Conservation (phyloP, 2,888 invertebrate species). For the Phalera bucephala region DNA sequence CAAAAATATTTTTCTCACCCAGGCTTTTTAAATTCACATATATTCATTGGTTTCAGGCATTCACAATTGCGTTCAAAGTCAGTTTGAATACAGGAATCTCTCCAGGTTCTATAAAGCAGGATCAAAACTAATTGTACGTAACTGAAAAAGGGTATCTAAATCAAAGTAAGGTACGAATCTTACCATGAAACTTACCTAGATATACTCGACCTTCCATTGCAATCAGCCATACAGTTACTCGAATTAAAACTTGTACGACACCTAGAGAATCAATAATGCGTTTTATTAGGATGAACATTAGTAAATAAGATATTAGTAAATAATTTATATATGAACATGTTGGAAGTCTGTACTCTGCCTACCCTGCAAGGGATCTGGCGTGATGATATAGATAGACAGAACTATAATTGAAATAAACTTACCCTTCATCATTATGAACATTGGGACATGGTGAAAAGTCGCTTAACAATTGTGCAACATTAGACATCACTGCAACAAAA, state of each 20-base stretch:
- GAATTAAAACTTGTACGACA: neutral
- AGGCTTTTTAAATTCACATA: neutral
- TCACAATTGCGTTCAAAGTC: conserved; percentile 5
- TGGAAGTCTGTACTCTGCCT: too few species aligned
- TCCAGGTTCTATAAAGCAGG: conserved; percentile 1
- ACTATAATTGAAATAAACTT: neutral
- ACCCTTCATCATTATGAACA: neutral
- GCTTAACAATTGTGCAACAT: conserved; percentile 16
- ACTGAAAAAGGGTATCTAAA: too few species aligned
- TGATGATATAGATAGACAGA: too few species aligned
- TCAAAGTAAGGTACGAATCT: too few species aligned
- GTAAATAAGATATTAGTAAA: too few species aligned
- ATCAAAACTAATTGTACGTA: too few species aligned
- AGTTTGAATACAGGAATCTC: conserved; percentile 23
- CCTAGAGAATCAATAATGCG: too few species aligned
- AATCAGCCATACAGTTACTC: neutral
- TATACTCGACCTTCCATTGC: neutral
- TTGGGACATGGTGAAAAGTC: neutral
- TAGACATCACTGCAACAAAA: conserved; percentile 18
- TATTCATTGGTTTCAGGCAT: neutral
- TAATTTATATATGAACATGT: too few species aligned
- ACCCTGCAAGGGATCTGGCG: too few species aligned
- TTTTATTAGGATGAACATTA: too few species aligned
- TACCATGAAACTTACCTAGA: neutral
- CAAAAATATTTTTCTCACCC: neutral